Evolutionary conservation across 1,140 invertebrate genomes (phyloP), one percentile per base, ranked within the genome.

Genomic region (Adelges cooleyi): DNA sequence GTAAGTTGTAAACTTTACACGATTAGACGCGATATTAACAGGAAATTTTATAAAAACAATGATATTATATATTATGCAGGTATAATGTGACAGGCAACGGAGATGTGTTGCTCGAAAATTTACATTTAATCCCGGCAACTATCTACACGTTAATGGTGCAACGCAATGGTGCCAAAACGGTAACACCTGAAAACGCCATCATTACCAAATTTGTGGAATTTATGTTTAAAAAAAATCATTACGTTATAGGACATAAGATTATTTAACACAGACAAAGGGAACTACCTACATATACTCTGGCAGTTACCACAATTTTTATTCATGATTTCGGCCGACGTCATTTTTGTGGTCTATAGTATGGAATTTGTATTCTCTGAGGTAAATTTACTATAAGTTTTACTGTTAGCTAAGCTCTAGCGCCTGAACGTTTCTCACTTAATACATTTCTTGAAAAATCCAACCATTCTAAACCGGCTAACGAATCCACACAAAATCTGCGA

Each of bases 301-400:
- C 78, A 84, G 69, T 70, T 85, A 18, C 82, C 84, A 13, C 84
- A 86, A 71, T 83, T 84, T 71, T 66, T 84, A 22, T 68, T 84
- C 2, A 80, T 86, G 27, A 83, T 83, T 0, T 70, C 77, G 0
- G 83, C 75, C 5, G 84, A 86, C 73, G 75, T 86, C 40, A 77
- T 86, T 73, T 84, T 85, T 71, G 65, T 81, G 2, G 77, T 86
- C 42, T 84, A 83, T 25, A 84, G 82, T 18, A 72, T 85, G 0
- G 78, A 83, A 54, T 86, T 86, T 73, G 80, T 82, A 5, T 86
- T 85, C 72, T 79, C 80, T 33, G 81, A 86, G 77, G 82, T 82
- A 72, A 70, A n/a, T n/a, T n/a, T n/a, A n/a, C n/a, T n/a, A n/a
- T n/a, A n/a, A n/a, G 33, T 29, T 29, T 50, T 18, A 2, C n/a